These are phyloP conservation scores for Platyrinchus mystaceus DNA, from an alignment of 2,797 vertebrate genomes.

Conservation along the genomic window DNA sequence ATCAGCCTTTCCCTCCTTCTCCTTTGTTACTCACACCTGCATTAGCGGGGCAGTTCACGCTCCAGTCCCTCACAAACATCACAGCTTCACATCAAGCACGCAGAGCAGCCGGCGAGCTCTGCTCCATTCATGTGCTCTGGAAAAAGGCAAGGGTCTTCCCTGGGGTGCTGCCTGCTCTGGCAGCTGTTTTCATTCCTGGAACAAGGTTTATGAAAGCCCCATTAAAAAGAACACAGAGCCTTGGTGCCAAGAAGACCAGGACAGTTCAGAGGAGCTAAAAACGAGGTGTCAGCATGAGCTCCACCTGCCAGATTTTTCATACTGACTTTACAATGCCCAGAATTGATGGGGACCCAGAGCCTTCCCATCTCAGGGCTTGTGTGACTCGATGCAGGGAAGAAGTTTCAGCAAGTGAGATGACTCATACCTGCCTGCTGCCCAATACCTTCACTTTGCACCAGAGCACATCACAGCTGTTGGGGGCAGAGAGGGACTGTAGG, in stretches of 20 bases:
- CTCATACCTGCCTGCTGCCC: neutral
- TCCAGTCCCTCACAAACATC: neutral
- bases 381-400: neutral
- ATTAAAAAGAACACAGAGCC: neutral
- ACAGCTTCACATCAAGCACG: neutral
- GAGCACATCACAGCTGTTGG: fast-evolving
- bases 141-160: neutral
- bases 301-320: neutral
- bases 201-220: neutral
- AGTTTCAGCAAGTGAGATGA: neutral
- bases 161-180: neutral
- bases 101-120: neutral
- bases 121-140: neutral
- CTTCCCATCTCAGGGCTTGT: neutral
- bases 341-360: neutral
- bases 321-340: neutral
- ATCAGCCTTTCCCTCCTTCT: slow-evolving; percentile 27
- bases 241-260: neutral
- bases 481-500: neutral
- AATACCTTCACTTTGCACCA: neutral
- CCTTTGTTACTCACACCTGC: slow-evolving; percentile 33
- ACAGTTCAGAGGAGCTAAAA: neutral
- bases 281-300: slow-evolving; percentile 2
- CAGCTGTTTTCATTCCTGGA: neutral
- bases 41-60: neutral